These are phyloP conservation scores for Ricordea florida DNA, from an alignment of 92 coral and sea anemone species.

Conservation along the genomic window DNA sequence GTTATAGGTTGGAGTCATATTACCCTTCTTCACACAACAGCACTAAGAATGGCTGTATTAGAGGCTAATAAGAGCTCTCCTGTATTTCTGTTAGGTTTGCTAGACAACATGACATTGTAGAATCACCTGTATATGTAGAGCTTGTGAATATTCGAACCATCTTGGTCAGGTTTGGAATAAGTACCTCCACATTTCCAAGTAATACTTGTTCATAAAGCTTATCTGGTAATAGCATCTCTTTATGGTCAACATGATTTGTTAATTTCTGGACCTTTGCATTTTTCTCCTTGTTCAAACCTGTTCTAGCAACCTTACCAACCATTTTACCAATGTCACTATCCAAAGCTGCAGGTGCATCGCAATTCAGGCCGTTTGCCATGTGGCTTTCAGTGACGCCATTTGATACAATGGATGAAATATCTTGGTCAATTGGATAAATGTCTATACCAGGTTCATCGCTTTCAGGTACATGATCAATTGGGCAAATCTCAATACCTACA, in stretches of 20 bases:
- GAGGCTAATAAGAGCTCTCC: too few species aligned
- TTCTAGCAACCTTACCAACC: not conserved
- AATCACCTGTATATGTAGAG: slow-evolving; percentile 81
- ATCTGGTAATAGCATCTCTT: slow-evolving; percentile 6
- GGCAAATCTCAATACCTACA: slow-evolving; percentile 53
- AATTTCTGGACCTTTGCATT: not conserved
- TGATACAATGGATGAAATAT: not conserved
- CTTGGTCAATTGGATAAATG: slow-evolving; percentile 67
- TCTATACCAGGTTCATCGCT: slow-evolving; percentile 31
- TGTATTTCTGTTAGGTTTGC: too few species aligned
- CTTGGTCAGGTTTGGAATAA: slow-evolving; percentile 60
- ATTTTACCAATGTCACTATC: not conserved
- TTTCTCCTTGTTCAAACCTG: not conserved
- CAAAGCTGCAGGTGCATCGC: not conserved
- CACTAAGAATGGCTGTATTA: too few species aligned
- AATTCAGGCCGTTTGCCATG: not conserved
- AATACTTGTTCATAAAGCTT: slow-evolving; percentile 62
- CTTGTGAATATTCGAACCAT: slow-evolving; percentile 71
- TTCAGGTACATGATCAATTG: slow-evolving; percentile 36
- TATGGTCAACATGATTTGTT: not conserved
- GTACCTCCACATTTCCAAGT: slow-evolving; percentile 60
- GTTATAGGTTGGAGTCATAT: too few species aligned
- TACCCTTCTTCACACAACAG: too few species aligned
- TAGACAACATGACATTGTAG: too few species aligned
- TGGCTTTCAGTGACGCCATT: not conserved